Conservation (phyloP, 2,113 vertebrate genomes). For the Azemiops feae region DNA sequence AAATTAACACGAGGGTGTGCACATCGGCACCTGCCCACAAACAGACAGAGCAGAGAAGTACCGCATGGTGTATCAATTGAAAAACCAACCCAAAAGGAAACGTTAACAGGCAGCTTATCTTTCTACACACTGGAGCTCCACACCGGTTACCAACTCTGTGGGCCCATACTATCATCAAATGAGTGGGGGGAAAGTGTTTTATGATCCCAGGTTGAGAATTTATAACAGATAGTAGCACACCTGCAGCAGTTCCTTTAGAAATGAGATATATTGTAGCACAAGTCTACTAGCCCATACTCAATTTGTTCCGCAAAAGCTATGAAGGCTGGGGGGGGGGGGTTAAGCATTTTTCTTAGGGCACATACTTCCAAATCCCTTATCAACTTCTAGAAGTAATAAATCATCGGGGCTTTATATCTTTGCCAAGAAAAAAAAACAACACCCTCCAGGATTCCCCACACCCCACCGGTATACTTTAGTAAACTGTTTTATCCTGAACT, state of each 20-base stretch:
- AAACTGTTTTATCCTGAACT: not conserved
- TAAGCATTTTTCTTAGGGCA: not conserved
- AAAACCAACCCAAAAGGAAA: not conserved
- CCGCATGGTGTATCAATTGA: not conserved
- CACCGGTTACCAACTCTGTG: not conserved
- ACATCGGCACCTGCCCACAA: not conserved
- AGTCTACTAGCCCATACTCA: not conserved
- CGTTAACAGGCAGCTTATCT: not conserved
- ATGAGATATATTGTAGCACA: not conserved
- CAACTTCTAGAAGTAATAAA: slow-evolving; percentile 22
- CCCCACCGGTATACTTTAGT: not conserved
- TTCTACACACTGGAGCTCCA: not conserved
- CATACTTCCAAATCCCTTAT: slow-evolving; percentile 1
- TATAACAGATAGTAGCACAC: too few relatives aligned
- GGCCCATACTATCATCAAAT: not conserved
- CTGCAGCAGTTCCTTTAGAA: not conserved
- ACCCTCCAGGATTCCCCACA: too few relatives aligned
- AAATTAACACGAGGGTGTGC: not conserved
- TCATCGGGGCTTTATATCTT: slow-evolving; percentile 9
- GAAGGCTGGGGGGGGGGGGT: not conserved
- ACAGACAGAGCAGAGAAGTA: not conserved
- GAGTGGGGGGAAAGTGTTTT: not conserved
- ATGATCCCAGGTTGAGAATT: not conserved
- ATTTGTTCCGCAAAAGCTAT: not conserved
- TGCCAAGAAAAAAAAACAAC: not conserved